A percentile compares a stretch with the other conserved stretches of the same genome.
Evolutionary conservation across 92 coral and sea anemone genomes (phyloP).

Genomic region (Hydrozoanthus gracilis): DNA sequence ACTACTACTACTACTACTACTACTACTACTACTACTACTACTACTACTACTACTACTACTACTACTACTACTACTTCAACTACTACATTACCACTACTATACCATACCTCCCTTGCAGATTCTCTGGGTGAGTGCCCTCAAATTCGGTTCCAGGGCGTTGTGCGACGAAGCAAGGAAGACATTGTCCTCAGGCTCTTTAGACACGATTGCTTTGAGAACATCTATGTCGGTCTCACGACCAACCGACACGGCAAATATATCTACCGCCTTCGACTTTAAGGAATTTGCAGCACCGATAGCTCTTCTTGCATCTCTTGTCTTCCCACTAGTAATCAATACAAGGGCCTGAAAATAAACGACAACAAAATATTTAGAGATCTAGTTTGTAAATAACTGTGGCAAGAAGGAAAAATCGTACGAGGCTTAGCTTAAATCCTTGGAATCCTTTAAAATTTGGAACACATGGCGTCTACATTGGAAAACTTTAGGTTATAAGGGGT

Average conservation of each 20-base stretch:
- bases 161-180: slow-evolving; percentile 28
- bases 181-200: slow-evolving; percentile 2
- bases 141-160: slow-evolving; percentile 36
- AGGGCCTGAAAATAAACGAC: neutral
- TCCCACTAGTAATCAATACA: slow-evolving; percentile 14
- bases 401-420: too few relatives aligned
- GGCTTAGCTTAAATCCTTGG: too few relatives aligned
- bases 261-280: slow-evolving; percentile 1
- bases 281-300: slow-evolving; percentile 6
- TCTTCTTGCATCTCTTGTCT: neutral
- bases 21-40: too few relatives aligned
- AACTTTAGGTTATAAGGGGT: too few relatives aligned
- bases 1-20: too few relatives aligned
- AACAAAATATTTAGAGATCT: too few relatives aligned
- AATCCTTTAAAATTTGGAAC: too few relatives aligned
- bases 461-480: too few relatives aligned
- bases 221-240: slow-evolving; percentile 3
- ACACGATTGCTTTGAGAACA: slow-evolving; percentile 21
- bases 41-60: too few relatives aligned
- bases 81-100: too few relatives aligned
- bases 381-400: too few relatives aligned
- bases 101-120: slow-evolving; percentile 39
- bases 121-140: slow-evolving; percentile 7
- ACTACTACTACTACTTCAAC: too few relatives aligned
- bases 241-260: slow-evolving; percentile 7